Percentiles rank a stretch among this genome's conserved stretches.
Evolutionary conservation across 2,888 invertebrate genomes (phyloP).

Genomic region (Reticulitermes lucifugus): DNA sequence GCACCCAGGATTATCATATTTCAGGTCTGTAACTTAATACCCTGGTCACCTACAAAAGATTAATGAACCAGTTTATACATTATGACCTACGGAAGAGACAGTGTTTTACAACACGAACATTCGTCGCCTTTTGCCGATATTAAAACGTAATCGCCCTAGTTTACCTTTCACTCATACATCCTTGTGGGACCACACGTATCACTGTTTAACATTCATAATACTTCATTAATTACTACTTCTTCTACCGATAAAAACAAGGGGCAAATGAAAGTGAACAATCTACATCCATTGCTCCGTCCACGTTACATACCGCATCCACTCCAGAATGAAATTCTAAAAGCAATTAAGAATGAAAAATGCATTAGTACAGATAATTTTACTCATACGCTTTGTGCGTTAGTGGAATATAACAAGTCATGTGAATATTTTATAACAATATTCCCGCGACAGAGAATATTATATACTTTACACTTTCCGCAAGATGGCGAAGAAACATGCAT

Average conservation of each 20-base stretch:
- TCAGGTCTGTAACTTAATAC: no score
- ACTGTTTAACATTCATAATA: background rate
- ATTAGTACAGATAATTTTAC: background rate
- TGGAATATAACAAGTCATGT: background rate
- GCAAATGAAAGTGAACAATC: background rate
- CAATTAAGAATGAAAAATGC: background rate
- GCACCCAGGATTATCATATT: no score
- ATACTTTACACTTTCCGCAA: constrained; percentile 9
- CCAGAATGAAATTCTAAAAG: background rate
- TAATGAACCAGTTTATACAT: background rate
- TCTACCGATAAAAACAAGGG: background rate
- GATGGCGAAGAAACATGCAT: background rate
- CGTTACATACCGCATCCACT: background rate
- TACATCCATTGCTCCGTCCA: background rate
- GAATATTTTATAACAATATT: constrained; percentile 10
- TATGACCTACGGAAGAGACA: background rate
- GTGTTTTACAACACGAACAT: no score
- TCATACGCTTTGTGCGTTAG: background rate
- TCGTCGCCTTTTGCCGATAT: background rate
- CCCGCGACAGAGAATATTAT: background rate
- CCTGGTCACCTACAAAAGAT: no score
- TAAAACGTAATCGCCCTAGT: background rate
- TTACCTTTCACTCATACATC: background rate
- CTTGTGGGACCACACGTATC: background rate
- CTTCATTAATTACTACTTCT: background rate